phyloP scores from a whole-genome alignment of 2,888 invertebrate species.

The Chymomyza caudatula region DNA sequence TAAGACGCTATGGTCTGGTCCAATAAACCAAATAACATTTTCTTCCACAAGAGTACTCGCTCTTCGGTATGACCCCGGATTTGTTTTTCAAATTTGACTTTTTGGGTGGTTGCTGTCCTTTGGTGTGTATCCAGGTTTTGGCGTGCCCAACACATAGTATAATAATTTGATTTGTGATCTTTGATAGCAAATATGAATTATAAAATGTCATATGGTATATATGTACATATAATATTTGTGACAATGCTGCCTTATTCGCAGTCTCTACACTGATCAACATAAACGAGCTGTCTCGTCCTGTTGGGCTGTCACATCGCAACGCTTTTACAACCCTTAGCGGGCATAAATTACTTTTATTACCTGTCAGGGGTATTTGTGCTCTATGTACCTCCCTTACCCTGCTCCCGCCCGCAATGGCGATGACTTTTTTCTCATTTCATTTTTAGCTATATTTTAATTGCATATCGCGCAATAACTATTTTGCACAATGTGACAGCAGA shows the following conservation, averaged over 20 bases:
- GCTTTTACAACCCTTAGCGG: constrained; percentile 74
- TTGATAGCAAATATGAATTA: constrained; percentile 76
- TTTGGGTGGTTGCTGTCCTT: constrained; percentile 32
- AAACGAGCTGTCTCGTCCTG: constrained; percentile 59
- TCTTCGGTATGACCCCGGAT: neutral
- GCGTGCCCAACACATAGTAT: constrained; percentile 70
- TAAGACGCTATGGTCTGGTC: too few species aligned
- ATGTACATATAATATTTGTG: neutral
- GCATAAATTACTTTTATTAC: constrained; percentile 77
- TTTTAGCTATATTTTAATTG: constrained; percentile 76
- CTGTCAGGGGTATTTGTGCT: constrained; percentile 74
- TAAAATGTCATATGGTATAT: constrained; percentile 52
- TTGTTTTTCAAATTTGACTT: constrained; percentile 11
- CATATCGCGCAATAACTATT: constrained; percentile 73
- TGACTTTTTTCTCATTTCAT: constrained; percentile 57
- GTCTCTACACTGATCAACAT: constrained; percentile 60
- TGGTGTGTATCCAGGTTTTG: constrained; percentile 6
- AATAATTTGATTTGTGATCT: constrained; percentile 77
- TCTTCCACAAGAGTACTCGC: neutral
- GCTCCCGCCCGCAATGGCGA: neutral
- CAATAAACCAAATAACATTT: too few species aligned
- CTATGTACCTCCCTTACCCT: constrained; percentile 6
- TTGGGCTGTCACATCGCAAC: constrained; percentile 33
- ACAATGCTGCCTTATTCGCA: neutral
- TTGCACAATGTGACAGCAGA: constrained; percentile 69